phyloP scores from a whole-genome alignment of 2,113 vertebrate species.

The Sinocyclocheilus anophthalmus region DNA sequence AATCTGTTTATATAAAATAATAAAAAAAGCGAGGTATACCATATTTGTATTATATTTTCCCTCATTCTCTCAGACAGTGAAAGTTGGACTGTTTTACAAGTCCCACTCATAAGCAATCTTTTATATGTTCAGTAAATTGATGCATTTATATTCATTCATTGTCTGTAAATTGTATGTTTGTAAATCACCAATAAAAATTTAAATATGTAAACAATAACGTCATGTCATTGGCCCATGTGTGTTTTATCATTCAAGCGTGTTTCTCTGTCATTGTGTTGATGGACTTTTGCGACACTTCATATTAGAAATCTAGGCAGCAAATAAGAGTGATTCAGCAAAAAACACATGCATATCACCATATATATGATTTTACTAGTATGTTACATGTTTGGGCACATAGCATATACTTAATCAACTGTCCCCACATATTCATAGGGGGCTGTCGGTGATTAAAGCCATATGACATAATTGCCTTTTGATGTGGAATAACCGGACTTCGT shows the following conservation, averaged over 20 bases:
- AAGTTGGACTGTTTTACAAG: neutral
- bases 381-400: slow-evolving; percentile 69
- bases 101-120: neutral
- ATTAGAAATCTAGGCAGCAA: slow-evolving; percentile 73
- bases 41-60: too few relatives aligned
- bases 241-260: slow-evolving; percentile 50
- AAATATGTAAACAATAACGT: too few relatives aligned
- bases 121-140: neutral
- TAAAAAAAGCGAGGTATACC: too few relatives aligned
- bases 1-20: too few relatives aligned
- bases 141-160: neutral
- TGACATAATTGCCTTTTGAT: slow-evolving; percentile 82
- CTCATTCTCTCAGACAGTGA: neutral
- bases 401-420: slow-evolving; percentile 63
- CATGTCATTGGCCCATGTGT: neutral
- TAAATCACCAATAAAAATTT: neutral
- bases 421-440: slow-evolving; percentile 57
- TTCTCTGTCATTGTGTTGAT: slow-evolving; percentile 63
- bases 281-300: slow-evolving; percentile 76
- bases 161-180: neutral
- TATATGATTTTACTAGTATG: slow-evolving; percentile 75
- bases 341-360: slow-evolving; percentile 68
- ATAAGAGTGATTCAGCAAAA: slow-evolving; percentile 78
- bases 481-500: slow-evolving; percentile 80
- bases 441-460: slow-evolving; percentile 76